These are phyloP conservation scores for Diplodus puntazzo DNA, from an alignment of 2,797 vertebrate genomes.

Conservation along the genomic window DNA sequence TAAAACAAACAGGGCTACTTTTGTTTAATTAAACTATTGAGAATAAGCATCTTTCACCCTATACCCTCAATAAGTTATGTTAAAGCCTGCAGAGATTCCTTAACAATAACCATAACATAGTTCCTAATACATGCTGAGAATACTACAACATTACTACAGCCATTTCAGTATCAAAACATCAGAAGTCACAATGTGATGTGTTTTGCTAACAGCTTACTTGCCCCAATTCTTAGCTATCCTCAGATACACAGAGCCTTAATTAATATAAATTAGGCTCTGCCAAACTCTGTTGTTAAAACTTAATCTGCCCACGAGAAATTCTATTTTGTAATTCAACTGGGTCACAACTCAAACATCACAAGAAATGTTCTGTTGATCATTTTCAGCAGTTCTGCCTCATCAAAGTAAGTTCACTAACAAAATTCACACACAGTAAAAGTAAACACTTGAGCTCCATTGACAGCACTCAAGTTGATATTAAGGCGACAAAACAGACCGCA, in stretches of 20 bases:
- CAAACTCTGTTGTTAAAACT: conserved; percentile 22
- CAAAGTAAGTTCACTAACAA: conserved; percentile 2
- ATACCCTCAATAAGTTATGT: not conserved
- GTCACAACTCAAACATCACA: conserved; percentile 17
- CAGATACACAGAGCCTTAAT: conserved; percentile 6
- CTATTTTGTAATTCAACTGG: conserved; percentile 4
- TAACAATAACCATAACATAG: not conserved
- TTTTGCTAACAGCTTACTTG: not conserved
- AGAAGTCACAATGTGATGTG: not conserved
- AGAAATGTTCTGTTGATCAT: conserved; percentile 2
- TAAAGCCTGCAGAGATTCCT: not conserved
- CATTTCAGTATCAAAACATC: conserved; percentile 14
- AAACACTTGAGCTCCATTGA: conserved; percentile 39
- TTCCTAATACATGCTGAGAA: not conserved
- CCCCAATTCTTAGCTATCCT: not conserved
- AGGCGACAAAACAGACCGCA: conserved; percentile 37
- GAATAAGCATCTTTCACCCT: not conserved
- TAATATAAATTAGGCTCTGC: conserved; percentile 5
- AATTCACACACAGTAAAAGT: conserved; percentile 30
- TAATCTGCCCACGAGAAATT: not conserved
- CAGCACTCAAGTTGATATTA: conserved; percentile 12
- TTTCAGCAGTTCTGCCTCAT: conserved; percentile 6
- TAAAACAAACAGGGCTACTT: not conserved
- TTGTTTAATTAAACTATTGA: conserved; percentile 1
- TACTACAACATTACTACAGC: not conserved